Conservation (phyloP, 2,888 invertebrate genomes). For the Catocala fraxini region DNA sequence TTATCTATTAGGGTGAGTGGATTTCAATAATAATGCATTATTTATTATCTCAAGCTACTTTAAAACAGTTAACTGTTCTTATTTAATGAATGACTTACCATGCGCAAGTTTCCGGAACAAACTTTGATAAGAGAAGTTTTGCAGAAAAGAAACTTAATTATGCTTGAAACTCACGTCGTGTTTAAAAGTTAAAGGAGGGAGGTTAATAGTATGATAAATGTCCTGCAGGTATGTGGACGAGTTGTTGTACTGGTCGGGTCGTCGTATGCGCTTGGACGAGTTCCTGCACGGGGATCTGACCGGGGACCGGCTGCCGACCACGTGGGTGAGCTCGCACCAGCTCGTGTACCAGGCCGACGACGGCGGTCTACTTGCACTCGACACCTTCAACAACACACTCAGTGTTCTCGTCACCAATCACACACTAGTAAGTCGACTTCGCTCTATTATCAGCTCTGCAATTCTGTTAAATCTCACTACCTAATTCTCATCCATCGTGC, state of each 20-base stretch:
- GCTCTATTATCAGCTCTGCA: background rate
- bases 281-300: slow-evolving; percentile 93
- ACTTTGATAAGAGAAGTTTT: slow-evolving; percentile 37
- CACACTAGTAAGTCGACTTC: slow-evolving; percentile 90
- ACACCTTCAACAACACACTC: slow-evolving; percentile 93
- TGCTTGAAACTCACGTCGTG: background rate
- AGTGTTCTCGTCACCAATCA: slow-evolving; percentile 95
- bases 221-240: slow-evolving; percentile 93
- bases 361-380: slow-evolving; percentile 93
- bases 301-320: slow-evolving; percentile 91
- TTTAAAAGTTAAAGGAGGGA: background rate
- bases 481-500: too few relatives aligned
- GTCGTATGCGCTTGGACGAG: slow-evolving; percentile 94
- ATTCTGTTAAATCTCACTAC: too few relatives aligned
- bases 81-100: slow-evolving; percentile 29
- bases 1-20: slow-evolving; percentile 93
- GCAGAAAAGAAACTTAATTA: slow-evolving; percentile 30
- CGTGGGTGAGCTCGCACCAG: slow-evolving; percentile 94
- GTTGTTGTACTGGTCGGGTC: slow-evolving; percentile 95
- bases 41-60: slow-evolving; percentile 3
- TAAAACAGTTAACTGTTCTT: slow-evolving; percentile 26
- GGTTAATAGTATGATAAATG: background rate
- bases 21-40: slow-evolving; percentile 1
- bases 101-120: slow-evolving; percentile 26
- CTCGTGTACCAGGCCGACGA: slow-evolving; percentile 96